These are phyloP conservation scores for Rhogogaster chlorosoma DNA, from an alignment of 2,888 invertebrate species.

Conservation along the genomic window DNA sequence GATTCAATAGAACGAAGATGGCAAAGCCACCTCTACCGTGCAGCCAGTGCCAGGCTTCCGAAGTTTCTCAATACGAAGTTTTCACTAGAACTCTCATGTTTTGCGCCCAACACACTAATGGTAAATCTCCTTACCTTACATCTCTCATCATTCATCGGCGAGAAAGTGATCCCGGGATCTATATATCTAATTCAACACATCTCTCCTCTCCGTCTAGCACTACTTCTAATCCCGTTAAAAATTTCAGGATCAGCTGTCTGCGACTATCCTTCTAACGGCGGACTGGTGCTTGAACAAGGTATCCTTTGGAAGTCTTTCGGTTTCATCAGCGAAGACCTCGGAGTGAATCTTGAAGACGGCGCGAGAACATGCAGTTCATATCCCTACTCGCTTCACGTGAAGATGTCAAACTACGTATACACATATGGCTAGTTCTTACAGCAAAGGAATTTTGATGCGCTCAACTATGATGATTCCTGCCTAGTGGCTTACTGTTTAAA, in stretches of 20 bases:
- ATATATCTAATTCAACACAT: background rate
- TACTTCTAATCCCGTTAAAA: background rate
- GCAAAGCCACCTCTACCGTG: conserved; percentile 69
- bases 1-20: conserved; percentile 73
- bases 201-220: background rate
- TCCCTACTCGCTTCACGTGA: conserved; percentile 74
- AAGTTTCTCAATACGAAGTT: conserved; percentile 58
- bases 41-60: conserved; percentile 63
- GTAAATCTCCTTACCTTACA: conserved; percentile 60
- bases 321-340: conserved; percentile 76
- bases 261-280: conserved; percentile 78
- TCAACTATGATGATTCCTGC: too few species aligned
- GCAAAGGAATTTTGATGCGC: too few species aligned
- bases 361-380: conserved; percentile 68
- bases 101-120: conserved; percentile 75
- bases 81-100: conserved; percentile 73
- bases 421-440: too few species aligned
- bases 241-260: conserved; percentile 77
- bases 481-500: too few species aligned
- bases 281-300: conserved; percentile 73
- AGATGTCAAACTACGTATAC: conserved; percentile 62
- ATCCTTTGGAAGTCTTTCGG: conserved; percentile 76
- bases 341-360: conserved; percentile 60
- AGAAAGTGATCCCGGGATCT: background rate
- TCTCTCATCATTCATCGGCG: background rate